A percentile compares a stretch with the other conserved stretches of the same genome.
These are phyloP conservation scores for Macropodus opercularis DNA, from an alignment of 2,797 vertebrate species.

Conservation along the genomic window DNA sequence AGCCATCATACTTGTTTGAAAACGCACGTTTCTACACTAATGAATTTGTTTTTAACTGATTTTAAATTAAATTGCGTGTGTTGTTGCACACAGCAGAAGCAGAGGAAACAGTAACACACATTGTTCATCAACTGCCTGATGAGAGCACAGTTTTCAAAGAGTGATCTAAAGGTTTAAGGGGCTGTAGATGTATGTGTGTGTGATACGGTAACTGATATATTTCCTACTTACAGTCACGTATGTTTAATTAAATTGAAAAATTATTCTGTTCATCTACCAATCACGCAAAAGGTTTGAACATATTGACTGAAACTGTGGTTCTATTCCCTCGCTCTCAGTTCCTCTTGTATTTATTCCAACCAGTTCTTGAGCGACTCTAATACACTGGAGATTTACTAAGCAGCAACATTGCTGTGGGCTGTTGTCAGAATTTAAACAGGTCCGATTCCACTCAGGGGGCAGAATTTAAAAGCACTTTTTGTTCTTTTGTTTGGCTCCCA, in stretches of 20 bases:
- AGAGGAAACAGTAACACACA: background rate
- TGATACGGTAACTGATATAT: background rate
- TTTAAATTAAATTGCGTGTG: background rate
- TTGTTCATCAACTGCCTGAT: background rate
- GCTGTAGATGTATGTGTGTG: background rate
- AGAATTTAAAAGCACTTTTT: slow-evolving; percentile 19
- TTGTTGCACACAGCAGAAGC: background rate
- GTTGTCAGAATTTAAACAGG: slow-evolving; percentile 22
- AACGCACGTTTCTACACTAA: background rate
- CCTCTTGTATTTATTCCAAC: slow-evolving; percentile 2
- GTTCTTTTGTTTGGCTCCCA: slow-evolving; percentile 10
- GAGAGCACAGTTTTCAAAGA: background rate
- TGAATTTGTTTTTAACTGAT: background rate
- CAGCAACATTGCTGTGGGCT: slow-evolving; percentile 30
- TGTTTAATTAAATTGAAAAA: background rate
- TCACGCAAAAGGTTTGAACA: background rate
- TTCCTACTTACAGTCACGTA: background rate
- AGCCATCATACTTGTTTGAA: too few relatives aligned
- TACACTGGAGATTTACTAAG: slow-evolving; percentile 9
- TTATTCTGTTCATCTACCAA: background rate
- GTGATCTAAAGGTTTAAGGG: background rate
- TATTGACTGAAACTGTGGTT: background rate
- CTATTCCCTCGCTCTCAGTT: background rate
- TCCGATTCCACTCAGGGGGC: slow-evolving; percentile 9
- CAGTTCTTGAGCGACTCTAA: background rate